These are phyloP conservation scores for Hylaeus anthracinus DNA, from an alignment of 1,140 invertebrate species.

Conservation along the genomic window DNA sequence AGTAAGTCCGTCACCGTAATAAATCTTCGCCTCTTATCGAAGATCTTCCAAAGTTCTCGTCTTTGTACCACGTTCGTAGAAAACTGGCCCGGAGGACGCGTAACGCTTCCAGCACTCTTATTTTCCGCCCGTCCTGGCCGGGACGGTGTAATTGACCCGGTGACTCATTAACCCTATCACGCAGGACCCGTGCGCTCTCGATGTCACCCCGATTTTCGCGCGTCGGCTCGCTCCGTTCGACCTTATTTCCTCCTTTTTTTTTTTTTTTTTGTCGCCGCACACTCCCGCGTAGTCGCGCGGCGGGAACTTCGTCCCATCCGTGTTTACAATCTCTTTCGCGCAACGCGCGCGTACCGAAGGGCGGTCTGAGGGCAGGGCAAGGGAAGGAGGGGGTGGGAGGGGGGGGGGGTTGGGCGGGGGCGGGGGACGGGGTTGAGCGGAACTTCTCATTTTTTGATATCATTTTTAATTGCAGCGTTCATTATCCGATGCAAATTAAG, in stretches of 20 bases:
- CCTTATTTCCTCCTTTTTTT: background rate
- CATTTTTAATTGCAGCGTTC: slow-evolving; percentile 64
- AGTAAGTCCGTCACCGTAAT: no score
- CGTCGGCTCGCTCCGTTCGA: slow-evolving; percentile 3
- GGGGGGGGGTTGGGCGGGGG: no score
- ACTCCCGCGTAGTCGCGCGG: background rate
- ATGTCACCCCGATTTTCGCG: slow-evolving; percentile 29
- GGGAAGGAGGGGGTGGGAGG: background rate
- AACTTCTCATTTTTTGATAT: slow-evolving; percentile 27
- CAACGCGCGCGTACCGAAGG: background rate
- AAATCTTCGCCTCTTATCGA: no score
- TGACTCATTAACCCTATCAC: slow-evolving; percentile 45
- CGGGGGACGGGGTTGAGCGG: no score
- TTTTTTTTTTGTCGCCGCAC: no score
- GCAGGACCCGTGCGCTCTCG: background rate
- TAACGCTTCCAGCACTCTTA: background rate
- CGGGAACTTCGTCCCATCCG: slow-evolving; percentile 11
- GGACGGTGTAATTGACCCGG: slow-evolving; percentile 29
- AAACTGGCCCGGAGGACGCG: background rate
- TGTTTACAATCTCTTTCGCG: slow-evolving; percentile 33
- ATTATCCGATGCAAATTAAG: slow-evolving; percentile 65
- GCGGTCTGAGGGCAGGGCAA: background rate
- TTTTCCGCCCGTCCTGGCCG: background rate
- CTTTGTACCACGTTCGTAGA: no score
- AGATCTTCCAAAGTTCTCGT: no score